A percentile compares a stretch with the other conserved stretches of the same genome.
These are phyloP conservation scores for Drosophila merina DNA, from an alignment of 2,888 invertebrate species.

Conservation along the genomic window DNA sequence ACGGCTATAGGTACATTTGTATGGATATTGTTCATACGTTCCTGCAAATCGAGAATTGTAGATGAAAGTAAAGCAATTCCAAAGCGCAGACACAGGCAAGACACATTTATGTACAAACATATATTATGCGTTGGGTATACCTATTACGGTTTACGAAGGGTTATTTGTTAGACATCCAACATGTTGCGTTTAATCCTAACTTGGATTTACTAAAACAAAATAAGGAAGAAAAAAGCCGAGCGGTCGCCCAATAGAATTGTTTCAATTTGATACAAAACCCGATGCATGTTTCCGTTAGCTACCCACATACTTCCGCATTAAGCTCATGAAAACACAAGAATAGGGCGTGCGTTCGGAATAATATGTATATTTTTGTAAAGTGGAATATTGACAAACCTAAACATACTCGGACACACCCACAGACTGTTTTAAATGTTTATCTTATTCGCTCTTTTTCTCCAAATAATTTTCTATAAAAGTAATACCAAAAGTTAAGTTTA, in stretches of 20 bases:
- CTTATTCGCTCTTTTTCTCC: constrained; percentile 36
- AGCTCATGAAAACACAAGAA: constrained; percentile 11
- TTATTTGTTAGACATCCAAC: neutral
- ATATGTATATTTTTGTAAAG: constrained; percentile 38
- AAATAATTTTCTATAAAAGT: constrained; percentile 3
- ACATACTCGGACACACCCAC: constrained; percentile 56
- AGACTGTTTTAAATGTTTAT: constrained; percentile 27
- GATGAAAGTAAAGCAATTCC: neutral
- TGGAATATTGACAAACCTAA: constrained; percentile 50
- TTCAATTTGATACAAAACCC: constrained; percentile 68
- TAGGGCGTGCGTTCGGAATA: constrained; percentile 26
- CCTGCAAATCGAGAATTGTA: neutral
- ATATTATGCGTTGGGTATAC: neutral
- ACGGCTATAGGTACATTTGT: neutral
- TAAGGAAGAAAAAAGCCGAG: neutral
- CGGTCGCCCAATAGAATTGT: constrained; percentile 69
- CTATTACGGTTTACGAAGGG: neutral
- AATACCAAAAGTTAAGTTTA: too few species aligned
- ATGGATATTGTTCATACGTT: neutral
- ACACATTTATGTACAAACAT: neutral
- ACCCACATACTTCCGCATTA: constrained; percentile 65
- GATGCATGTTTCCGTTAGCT: constrained; percentile 65
- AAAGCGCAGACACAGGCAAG: neutral
- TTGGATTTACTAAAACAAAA: constrained; percentile 48
- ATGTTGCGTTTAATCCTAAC: constrained; percentile 35